These are phyloP conservation scores for Diabrotica virgifera DNA, from an alignment of 1,140 invertebrate species.

Conservation along the genomic window DNA sequence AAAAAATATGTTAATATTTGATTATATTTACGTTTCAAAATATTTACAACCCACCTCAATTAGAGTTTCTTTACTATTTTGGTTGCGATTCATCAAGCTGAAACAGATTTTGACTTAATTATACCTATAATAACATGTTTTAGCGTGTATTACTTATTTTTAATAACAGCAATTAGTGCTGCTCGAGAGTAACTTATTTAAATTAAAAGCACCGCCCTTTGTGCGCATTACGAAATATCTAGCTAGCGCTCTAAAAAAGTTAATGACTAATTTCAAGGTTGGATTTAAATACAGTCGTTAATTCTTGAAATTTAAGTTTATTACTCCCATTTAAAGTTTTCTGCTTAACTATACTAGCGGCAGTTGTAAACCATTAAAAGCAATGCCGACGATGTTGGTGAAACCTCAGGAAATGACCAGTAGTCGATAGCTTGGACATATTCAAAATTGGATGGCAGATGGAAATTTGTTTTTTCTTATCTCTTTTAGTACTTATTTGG, in stretches of 20 bases:
- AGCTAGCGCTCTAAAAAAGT: constrained; percentile 27
- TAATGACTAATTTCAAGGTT: constrained; percentile 41
- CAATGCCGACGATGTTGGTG: not conserved
- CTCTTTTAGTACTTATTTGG: too few species aligned
- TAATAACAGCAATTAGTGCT: constrained; percentile 3
- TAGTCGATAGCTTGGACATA: constrained; percentile 7
- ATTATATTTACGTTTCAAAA: too few species aligned
- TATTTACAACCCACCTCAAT: too few species aligned
- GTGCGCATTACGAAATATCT: not conserved
- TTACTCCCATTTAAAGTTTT: constrained; percentile 35
- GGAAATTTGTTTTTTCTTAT: not conserved
- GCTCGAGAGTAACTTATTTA: not conserved
- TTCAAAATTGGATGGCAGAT: not conserved
- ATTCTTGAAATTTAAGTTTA: constrained; percentile 35
- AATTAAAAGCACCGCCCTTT: constrained; percentile 1
- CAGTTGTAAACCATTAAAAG: constrained; percentile 32
- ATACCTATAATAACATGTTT: too few species aligned
- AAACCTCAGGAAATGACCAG: not conserved
- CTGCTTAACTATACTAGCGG: constrained; percentile 33
- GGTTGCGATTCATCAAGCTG: too few species aligned
- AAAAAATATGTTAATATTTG: too few species aligned
- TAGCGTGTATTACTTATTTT: not conserved
- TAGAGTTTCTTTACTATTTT: too few species aligned
- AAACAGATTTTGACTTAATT: too few species aligned
- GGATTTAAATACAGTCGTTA: constrained; percentile 38